Conservation (phyloP, 30 jellyfish, hydroid and myxozoan genomes). For the Turritopsis rubra region DNA sequence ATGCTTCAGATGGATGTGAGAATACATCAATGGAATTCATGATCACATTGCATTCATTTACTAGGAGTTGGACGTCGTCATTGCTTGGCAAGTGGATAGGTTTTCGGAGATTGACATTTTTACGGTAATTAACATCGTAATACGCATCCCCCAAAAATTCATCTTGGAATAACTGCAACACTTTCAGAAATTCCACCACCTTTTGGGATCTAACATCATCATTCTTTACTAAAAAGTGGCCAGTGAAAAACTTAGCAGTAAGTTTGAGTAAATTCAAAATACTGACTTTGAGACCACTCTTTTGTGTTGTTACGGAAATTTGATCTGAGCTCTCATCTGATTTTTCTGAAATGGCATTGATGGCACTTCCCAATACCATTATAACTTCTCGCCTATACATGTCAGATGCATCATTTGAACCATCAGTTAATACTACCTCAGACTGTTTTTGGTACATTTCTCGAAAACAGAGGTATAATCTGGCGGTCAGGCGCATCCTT, state of each 20-base stretch:
- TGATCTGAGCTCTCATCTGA: no score
- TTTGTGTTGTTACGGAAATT: constrained; percentile 1
- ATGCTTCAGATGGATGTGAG: neutral
- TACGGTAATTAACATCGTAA: constrained; percentile 17
- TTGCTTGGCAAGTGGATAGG: constrained; percentile 20
- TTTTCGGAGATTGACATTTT: neutral
- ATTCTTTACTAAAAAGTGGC: constrained; percentile 9
- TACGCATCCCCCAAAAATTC: constrained; percentile 36
- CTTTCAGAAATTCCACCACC: constrained; percentile 19
- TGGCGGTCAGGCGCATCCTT: neutral
- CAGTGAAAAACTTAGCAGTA: constrained; percentile 13
- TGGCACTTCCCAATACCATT: no score
- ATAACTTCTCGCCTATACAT: no score
- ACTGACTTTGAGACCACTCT: constrained; percentile 19
- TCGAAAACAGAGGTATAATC: neutral
- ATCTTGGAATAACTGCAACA: constrained; percentile 6
- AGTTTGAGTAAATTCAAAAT: constrained; percentile 15
- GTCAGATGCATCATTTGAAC: no score
- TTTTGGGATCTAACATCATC: constrained; percentile 3
- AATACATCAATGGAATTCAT: neutral
- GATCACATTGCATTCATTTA: neutral
- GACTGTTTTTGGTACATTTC: no score
- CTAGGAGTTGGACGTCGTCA: constrained; percentile 17
- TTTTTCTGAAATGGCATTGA: no score
- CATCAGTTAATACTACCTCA: no score